Conservation (phyloP, 1,140 invertebrate species). For the Microplitis mediator region DNA sequence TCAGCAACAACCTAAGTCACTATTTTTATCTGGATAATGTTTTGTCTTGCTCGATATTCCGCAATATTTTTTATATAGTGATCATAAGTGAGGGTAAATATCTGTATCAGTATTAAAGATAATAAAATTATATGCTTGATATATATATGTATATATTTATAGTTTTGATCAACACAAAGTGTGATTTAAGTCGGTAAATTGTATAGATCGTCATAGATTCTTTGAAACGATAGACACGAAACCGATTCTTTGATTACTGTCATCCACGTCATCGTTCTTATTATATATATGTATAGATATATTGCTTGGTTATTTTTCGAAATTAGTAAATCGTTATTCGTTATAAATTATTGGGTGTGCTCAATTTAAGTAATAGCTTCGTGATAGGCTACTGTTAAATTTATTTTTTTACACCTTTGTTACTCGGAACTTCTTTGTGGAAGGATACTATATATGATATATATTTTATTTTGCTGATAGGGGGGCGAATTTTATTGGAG, state of each 20-base stretch:
- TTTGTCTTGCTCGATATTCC: background rate
- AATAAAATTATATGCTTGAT: background rate
- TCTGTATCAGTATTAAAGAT: background rate
- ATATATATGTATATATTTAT: background rate
- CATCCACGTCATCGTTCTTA: background rate
- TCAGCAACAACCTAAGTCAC: background rate
- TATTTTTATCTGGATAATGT: too few species aligned
- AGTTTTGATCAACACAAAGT: background rate
- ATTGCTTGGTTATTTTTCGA: too few species aligned
- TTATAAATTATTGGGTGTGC: too few species aligned
- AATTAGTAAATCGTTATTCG: too few species aligned
- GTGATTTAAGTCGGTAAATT: background rate
- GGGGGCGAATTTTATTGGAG: too few species aligned
- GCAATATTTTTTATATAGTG: background rate
- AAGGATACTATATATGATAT: too few species aligned
- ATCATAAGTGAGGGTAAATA: background rate
- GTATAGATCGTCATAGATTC: background rate
- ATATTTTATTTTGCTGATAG: too few species aligned
- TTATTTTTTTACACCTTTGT: too few species aligned
- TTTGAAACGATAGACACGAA: background rate
- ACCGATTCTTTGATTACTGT: background rate
- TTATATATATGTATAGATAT: too few species aligned
- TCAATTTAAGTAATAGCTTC: too few species aligned
- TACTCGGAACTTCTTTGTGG: too few species aligned
- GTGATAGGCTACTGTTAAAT: too few species aligned